Base-by-base conservation (phyloP, 2,888 invertebrate genomes). In the Rhamnusium bicolor region DNA sequence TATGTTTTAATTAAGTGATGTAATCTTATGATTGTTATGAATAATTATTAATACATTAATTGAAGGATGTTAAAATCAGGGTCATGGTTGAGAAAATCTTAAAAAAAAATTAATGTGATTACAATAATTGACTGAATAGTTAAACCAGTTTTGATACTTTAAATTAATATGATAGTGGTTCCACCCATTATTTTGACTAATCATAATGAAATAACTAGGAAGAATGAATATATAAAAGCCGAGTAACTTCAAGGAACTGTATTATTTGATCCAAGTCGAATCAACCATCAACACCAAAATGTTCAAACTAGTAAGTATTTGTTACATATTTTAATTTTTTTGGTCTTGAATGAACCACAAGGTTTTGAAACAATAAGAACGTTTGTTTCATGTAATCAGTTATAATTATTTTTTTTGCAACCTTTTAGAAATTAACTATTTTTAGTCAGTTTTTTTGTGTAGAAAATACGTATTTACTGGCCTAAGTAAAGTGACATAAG, bases 261-360 rank as follows among this genome's bases (percentile, higher is more conserved):
- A 61, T 51, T 16, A 69, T 29, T 71, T 74, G 71, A 21, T 74
- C 46, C 47, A 58, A 61, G 24, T 53, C 49, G 29, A 24, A 8
- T 56, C 53, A 49, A 58, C 16, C 3, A 32, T 3, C 18, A 56
- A 29, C 10, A 32, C 7, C 61, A 74, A 51, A 54, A 74, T 74
- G 74, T 74, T 74, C 58, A 74, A 68, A 68, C 53, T 74, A 16
- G 74, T 74, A 46, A 74, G 74, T 74, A 63, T 29, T n/a, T 32
- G 6, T 53, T 8, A 14, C 24, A 24, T 6, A 24, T 24, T 24
- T 24, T 6, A 24, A 24, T 4, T 24, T 24, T 24, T 24, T 24
- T 4, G 24, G 2, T 24, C 24, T 24, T n/a, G n/a, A n/a, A n/a
- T n/a, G n/a, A n/a, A n/a, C n/a, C n/a, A n/a, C n/a, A n/a, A n/a